phyloP scores from a whole-genome alignment of 2,113 vertebrate species.

The Atractosteus spatula region DNA sequence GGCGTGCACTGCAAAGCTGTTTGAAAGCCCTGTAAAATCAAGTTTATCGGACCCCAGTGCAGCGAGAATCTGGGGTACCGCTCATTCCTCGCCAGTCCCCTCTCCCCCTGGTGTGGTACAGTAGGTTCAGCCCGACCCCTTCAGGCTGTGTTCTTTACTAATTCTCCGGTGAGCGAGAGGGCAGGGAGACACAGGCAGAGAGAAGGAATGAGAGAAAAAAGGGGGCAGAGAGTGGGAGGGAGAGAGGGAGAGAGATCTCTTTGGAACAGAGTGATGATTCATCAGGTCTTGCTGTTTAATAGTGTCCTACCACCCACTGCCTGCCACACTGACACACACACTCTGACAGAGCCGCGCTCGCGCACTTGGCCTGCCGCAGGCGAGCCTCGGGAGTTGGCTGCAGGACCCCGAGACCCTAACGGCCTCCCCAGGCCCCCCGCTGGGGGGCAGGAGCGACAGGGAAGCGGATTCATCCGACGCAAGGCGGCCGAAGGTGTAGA shows the following conservation, averaged over 20 bases:
- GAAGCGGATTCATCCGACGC: too few species aligned
- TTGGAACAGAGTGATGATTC: slow-evolving; percentile 35
- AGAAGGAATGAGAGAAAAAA: too few species aligned
- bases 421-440: too few species aligned
- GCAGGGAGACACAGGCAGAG: not conserved
- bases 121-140: slow-evolving; percentile 26
- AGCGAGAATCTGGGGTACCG: too few species aligned
- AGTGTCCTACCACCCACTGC: slow-evolving; percentile 35
- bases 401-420: too few species aligned
- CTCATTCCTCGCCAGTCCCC: not conserved
- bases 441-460: too few species aligned
- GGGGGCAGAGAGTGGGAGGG: not conserved
- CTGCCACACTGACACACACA: slow-evolving; percentile 4
- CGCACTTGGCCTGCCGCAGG: too few species aligned
- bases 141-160: slow-evolving; percentile 11
- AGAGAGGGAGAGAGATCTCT: slow-evolving; percentile 9
- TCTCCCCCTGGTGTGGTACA: slow-evolving; percentile 24
- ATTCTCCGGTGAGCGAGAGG: slow-evolving; percentile 12
- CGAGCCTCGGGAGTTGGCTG: too few species aligned
- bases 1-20: too few species aligned
- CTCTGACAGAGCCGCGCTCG: not conserved
- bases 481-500: too few species aligned
- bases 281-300: slow-evolving; percentile 37
- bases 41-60: too few species aligned
- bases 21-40: too few species aligned